Evolutionary conservation across 2,797 vertebrate species (phyloP).

Genomic region (Mormyrus hasselquistii): DNA sequence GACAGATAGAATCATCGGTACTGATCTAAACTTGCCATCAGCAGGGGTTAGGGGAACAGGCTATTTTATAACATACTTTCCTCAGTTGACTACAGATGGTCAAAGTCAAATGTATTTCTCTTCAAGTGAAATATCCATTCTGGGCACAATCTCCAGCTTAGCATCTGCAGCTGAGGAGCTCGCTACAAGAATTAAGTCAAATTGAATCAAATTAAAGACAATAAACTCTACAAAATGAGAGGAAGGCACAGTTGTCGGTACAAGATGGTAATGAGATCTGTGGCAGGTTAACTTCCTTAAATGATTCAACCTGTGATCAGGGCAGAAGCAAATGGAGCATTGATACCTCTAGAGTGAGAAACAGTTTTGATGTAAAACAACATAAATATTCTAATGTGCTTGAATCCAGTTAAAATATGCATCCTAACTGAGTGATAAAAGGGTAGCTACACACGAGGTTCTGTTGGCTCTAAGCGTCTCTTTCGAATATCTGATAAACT

Average conservation of each 20-base stretch:
- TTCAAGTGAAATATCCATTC: slow-evolving; percentile 17
- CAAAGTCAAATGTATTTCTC: background rate
- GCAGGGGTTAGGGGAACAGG: background rate
- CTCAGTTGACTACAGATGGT: background rate
- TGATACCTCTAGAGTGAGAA: background rate
- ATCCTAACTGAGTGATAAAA: slow-evolving; percentile 62
- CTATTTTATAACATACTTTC: background rate
- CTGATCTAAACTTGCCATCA: background rate
- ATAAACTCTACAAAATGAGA: background rate
- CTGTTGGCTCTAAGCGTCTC: slow-evolving; percentile 32
- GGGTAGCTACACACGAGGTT: slow-evolving; percentile 43
- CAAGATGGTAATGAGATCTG: background rate
- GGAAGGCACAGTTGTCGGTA: background rate
- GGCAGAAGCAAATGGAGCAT: background rate
- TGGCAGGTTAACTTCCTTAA: background rate
- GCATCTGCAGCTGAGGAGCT: background rate
- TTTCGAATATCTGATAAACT: slow-evolving; percentile 41
- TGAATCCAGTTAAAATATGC: slow-evolving; percentile 62
- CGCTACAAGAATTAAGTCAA: slow-evolving; percentile 1
- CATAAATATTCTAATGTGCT: slow-evolving; percentile 59
- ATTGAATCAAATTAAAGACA: slow-evolving; percentile 11
- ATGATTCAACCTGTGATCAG: background rate
- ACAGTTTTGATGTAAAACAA: background rate
- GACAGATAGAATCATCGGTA: slow-evolving; percentile 14
- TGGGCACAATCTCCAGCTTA: background rate